Evolutionary conservation across 2,888 invertebrate genomes (phyloP), one percentile per base, ranked within the genome.

Genomic region (Apamea monoglypha): DNA sequence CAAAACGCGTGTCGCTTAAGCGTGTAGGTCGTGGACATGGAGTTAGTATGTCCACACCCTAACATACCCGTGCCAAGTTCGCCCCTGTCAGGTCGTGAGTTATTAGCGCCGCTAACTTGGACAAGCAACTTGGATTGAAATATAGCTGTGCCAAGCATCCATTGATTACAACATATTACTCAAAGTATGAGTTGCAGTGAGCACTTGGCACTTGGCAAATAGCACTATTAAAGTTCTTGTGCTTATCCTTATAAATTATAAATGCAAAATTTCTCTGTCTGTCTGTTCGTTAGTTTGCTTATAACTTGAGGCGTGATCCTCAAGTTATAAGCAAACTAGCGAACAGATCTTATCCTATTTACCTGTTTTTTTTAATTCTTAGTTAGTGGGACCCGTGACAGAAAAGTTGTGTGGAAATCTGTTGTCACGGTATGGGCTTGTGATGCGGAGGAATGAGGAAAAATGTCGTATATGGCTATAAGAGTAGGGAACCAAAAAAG

Each of bases 71-170:
- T 59, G 76, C 64, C 69, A 84, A 84, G 81, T 80, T 76, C n/a
- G 69, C 53, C 80, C 59, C 76, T 74, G 88, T 76, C 81, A 73
- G 82, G 80, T 56, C 21, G 66, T 80, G 76, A 90, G 76, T 88
- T 88, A 90, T 86, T 80, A 66, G 80, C 80, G 29, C 53, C n/a
- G 44, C 76, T 71, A 85, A 85, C 80, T 87, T 85, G 87, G 76
- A 74, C 76, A 71, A 59, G 74, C 78, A 76, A 80, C 71, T 84
- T 67, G 70, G 75, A 81, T 76, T 88, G 87, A 90, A 88, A 88
- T 87, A 89, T 90, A 56, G 83, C 82, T 56, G 12, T 14, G 59
- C 73, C 66, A 77, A 86, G 78, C 69, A 50, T 56, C 70, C 67
- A 80, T 81, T 81, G 80, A 75, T 89, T 75, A 80, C 64, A 79